phyloP scores from a whole-genome alignment of 2,113 vertebrate genomes.

The Amblyopsis rosae region DNA sequence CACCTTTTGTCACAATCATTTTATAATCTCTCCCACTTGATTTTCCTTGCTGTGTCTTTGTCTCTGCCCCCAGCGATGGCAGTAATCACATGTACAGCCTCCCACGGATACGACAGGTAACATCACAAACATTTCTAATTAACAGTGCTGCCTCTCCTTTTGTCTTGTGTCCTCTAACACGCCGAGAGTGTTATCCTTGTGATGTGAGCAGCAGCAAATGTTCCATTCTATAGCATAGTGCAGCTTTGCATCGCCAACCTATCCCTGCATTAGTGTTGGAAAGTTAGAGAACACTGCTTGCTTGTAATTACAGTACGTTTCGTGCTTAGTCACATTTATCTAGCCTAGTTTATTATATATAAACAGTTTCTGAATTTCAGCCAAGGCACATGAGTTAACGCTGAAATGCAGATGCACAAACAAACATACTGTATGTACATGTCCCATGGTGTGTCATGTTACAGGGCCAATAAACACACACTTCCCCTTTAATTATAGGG shows the following conservation, averaged over 20 bases:
- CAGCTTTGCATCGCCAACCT: not conserved
- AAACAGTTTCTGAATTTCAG: too few relatives aligned
- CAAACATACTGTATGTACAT: too few relatives aligned
- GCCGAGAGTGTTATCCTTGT: not conserved
- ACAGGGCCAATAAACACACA: too few relatives aligned
- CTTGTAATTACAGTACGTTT: too few relatives aligned
- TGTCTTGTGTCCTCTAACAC: too few relatives aligned
- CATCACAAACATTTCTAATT: not conserved
- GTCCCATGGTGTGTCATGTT: too few relatives aligned
- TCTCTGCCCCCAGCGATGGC: constrained; percentile 3
- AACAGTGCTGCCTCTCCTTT: not conserved
- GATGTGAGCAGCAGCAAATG: not conserved
- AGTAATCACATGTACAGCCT: not conserved
- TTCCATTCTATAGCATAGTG: not conserved
- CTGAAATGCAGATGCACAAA: too few relatives aligned
- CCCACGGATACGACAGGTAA: constrained; percentile 3
- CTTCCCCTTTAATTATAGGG: not conserved
- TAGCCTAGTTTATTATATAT: too few relatives aligned
- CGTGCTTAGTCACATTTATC: too few relatives aligned
- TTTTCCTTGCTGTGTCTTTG: not conserved
- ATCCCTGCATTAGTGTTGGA: not conserved
- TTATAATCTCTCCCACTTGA: not conserved
- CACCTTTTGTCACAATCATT: constrained; percentile 6
- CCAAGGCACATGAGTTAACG: too few relatives aligned
- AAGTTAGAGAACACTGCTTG: not conserved